phyloP scores from a whole-genome alignment of 2,113 vertebrate genomes.

The Oxyura jamaicensis region DNA sequence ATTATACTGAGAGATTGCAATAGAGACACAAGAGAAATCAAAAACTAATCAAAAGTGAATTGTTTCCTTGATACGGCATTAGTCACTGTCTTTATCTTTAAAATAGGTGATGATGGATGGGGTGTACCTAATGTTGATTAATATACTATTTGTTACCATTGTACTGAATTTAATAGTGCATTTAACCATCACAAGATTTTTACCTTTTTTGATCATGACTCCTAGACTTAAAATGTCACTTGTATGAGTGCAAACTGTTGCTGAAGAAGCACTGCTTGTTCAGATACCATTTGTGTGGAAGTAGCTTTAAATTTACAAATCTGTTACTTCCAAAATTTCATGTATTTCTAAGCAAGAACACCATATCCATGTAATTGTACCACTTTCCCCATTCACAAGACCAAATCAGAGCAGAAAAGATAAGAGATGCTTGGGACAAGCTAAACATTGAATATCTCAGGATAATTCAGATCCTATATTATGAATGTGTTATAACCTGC shows the following conservation, averaged over 20 bases:
- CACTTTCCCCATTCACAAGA: background rate
- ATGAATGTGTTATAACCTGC: background rate
- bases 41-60: background rate
- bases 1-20: background rate
- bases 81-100: background rate
- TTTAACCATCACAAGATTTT: background rate
- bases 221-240: background rate
- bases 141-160: background rate
- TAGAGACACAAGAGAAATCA: background rate
- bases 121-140: background rate
- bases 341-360: background rate
- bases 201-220: background rate
- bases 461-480: background rate
- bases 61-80: background rate
- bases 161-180: background rate
- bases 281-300: conserved; percentile 14
- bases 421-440: background rate
- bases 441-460: background rate
- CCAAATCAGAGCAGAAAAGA: background rate
- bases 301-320: background rate
- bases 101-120: background rate
- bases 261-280: background rate
- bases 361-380: background rate
- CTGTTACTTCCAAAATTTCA: background rate
- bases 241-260: background rate